Base-by-base conservation (phyloP, 2,888 invertebrate genomes). In the Aleiodes testaceus region DNA sequence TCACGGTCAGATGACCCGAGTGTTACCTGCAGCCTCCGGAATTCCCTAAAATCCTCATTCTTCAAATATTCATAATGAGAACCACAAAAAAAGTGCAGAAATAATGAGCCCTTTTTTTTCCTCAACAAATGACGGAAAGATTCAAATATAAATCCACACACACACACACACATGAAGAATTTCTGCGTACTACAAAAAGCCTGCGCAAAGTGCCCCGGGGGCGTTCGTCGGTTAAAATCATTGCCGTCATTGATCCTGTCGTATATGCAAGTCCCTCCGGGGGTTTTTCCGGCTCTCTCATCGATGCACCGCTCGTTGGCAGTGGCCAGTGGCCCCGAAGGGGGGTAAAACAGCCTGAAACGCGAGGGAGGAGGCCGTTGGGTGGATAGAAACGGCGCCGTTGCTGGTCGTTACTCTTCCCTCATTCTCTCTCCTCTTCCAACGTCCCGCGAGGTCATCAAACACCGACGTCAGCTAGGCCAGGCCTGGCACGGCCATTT, bases 401-500 rank as follows among this genome's bases (percentile, higher is more conserved):
- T 36, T 49, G 65, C 52, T 63, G 49, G 42, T 64, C 68, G 47
- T 45, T 52, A 42, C 70, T 26, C 50, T 50, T 14, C 47, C 11
- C 52, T 30, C 71, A 53, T 61, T 61, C 71, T 69, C 69, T 64
- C 66, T 53, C 36, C 65, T 67, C 72, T 61, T 72, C 71, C 72
- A 66, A 44, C 50, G 66, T 73, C 78, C 79, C 79, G 79, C 81
- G 85, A 84, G 85, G 87, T 87, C 87, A 85, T 86, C 86, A 85
- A 86, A 86, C 85, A 86, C 84, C 85, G 81, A 85, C 84, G 86
- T 86, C 85, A 86, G 84, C 85, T 82, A 81, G 82, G 79, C 79
- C 77, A 69, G 72, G 76, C 55, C 69, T 70, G 82, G 82, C 81
- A 84, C 85, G 84, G 86, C 86, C 86, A 87, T 87, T 86, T 87